phyloP scores from a whole-genome alignment of 2,113 vertebrate genomes.

The Channa argus region DNA sequence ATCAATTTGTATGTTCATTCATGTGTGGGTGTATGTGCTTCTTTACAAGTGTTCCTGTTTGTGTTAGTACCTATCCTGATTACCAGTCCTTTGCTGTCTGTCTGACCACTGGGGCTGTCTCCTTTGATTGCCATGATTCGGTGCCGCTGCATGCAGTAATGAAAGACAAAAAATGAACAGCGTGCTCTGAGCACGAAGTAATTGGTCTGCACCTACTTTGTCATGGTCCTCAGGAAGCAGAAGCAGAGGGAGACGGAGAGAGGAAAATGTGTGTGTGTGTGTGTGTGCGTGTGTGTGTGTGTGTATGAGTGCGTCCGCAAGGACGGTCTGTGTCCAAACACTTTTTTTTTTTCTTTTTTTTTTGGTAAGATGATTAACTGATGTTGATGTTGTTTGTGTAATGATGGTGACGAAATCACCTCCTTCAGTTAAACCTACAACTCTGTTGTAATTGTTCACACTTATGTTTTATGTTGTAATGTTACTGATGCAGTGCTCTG shows the following conservation, averaged over 20 bases:
- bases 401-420: slow-evolving; percentile 4
- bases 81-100: slow-evolving; percentile 55
- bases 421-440: background rate
- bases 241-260: background rate
- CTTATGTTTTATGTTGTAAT: slow-evolving; percentile 6
- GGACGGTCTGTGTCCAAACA: background rate
- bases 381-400: background rate
- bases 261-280: slow-evolving; percentile 1
- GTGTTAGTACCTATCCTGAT: slow-evolving; percentile 55
- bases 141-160: slow-evolving; percentile 50
- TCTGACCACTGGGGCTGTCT: slow-evolving; percentile 60
- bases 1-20: slow-evolving; percentile 16
- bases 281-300: background rate
- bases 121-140: slow-evolving; percentile 72
- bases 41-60: slow-evolving; percentile 40
- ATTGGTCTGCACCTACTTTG: slow-evolving; percentile 54
- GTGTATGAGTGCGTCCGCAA: background rate
- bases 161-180: slow-evolving; percentile 64
- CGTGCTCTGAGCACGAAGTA: slow-evolving; percentile 49
- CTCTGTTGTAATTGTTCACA: slow-evolving; percentile 4
- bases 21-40: background rate
- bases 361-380: too few relatives aligned
- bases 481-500: slow-evolving; percentile 1
- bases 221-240: slow-evolving; percentile 29
- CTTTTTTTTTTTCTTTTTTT: too few relatives aligned